A percentile compares a stretch with the other conserved stretches of the same genome.
Conservation (phyloP, 2,113 vertebrate genomes). For the Bubo scandiacus region DNA sequence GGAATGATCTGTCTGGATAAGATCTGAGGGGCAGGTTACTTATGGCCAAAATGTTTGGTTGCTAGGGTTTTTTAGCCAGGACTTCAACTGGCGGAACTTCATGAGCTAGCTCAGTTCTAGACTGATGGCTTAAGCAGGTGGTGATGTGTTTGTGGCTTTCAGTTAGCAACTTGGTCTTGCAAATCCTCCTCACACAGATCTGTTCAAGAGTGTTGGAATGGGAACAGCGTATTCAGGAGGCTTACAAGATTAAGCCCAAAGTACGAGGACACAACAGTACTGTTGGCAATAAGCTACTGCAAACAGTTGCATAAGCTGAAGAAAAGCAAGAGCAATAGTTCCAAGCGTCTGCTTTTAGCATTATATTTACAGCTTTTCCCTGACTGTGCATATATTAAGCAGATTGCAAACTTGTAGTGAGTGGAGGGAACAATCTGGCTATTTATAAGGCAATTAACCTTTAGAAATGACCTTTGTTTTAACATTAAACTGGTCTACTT, state of each 20-base stretch:
- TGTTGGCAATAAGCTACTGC: conserved; percentile 44
- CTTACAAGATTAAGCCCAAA: not conserved
- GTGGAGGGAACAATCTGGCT: conserved; percentile 38
- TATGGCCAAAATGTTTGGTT: not conserved
- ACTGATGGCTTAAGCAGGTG: conserved; percentile 20
- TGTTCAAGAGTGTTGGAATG: not conserved
- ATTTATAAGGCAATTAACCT: conserved; percentile 23
- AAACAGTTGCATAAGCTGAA: conserved; percentile 50
- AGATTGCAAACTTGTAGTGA: conserved; percentile 28
- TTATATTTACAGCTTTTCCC: conserved; percentile 54
- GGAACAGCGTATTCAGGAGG: not conserved
- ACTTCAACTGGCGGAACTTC: not conserved
- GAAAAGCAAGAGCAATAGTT: conserved; percentile 46
- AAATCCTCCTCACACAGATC: not conserved
- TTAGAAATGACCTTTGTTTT: conserved; percentile 19
- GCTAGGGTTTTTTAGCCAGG: not conserved
- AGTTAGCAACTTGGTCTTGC: not conserved
- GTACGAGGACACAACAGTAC: conserved; percentile 21
- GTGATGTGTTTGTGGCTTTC: conserved; percentile 11
- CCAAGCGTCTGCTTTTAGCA: conserved; percentile 43
- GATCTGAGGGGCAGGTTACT: not conserved
- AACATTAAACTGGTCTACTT: not conserved
- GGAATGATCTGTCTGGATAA: not conserved
- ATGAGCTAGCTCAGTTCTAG: not conserved
- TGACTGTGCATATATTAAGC: conserved; percentile 56